Base-by-base conservation (phyloP, 2,113 vertebrate genomes). In the Heloderma charlesbogerti region DNA sequence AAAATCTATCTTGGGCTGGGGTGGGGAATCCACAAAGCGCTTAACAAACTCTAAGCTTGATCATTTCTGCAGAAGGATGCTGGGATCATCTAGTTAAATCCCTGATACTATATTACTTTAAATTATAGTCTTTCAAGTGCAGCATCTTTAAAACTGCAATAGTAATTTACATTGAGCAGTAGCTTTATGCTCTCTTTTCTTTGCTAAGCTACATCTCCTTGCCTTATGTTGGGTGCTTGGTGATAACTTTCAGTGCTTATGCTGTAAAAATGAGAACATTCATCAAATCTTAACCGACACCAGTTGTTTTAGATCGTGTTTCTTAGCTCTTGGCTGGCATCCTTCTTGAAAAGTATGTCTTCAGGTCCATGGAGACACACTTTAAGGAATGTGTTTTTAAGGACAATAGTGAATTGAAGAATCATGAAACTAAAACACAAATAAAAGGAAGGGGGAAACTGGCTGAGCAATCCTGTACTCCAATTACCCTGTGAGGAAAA, bases 61-160 rank as follows among this genome's bases (percentile, higher is more conserved):
- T 51, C 0, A 1, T 78, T 90, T 89, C 31, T 66, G 80, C 79
- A 83, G 77, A 27, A 9, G 45, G 0, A 25, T n/a, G 34, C 9
- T 82, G 34, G 5, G 89, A 18, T 74, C 10, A 87, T 60, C 12
- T 9, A 86, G 57, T 3, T 88, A 63, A 94, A 91, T 85, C 34
- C 16, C 78, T 86, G 4, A 48, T 8, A 43, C 2, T 16, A 20
- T 10, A 2, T 69, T 3, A 8, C 91, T 88, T 91, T 8, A 80
- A 1, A 81, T 90, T 7, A 79, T 79, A 83, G 1, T 34, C 4
- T 51, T 9, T 15, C 67, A 25, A 5, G 71, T 91, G 92, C 74
- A 86, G 29, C 45, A 48, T 82, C 54, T 37, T 82, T 57, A 34
- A 51, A 13, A 15, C 3, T 84, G 89, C 31, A n/a, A 2, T 48